A percentile compares a stretch with the other conserved stretches of the same genome.
Evolutionary conservation across 2,888 invertebrate genomes (phyloP).

Genomic region (Polymixis lichenea): DNA sequence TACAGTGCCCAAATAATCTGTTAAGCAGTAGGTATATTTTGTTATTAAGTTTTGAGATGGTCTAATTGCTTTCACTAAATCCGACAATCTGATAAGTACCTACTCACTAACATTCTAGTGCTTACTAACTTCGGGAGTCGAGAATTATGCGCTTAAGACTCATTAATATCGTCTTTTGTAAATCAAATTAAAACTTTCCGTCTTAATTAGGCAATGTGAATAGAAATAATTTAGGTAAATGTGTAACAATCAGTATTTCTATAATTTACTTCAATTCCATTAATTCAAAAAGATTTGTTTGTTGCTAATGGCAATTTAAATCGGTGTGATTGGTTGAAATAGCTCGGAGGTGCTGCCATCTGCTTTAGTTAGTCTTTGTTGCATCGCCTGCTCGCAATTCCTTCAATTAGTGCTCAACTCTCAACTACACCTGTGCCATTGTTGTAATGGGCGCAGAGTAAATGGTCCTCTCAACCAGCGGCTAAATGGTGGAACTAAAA

Average conservation of each 20-base stretch:
- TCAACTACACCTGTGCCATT: slow-evolving; percentile 37
- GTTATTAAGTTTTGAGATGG: too few species aligned
- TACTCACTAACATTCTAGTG: too few species aligned
- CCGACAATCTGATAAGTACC: too few species aligned
- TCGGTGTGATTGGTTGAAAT: slow-evolving; percentile 1
- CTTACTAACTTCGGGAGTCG: too few species aligned
- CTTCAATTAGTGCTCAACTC: slow-evolving; percentile 68
- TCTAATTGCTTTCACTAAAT: too few species aligned
- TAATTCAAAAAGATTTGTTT: neutral
- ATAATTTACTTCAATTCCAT: neutral
- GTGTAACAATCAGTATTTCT: neutral
- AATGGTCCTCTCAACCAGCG: slow-evolving; percentile 18
- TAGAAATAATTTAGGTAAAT: too few species aligned
- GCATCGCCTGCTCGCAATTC: slow-evolving; percentile 60
- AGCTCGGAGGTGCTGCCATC: slow-evolving; percentile 22
- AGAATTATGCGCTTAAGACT: too few species aligned
- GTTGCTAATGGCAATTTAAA: neutral
- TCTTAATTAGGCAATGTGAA: too few species aligned
- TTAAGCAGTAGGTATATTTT: too few species aligned
- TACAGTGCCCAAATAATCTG: too few species aligned
- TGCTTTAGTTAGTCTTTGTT: slow-evolving; percentile 49
- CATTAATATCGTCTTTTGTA: too few species aligned
- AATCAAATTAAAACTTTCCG: too few species aligned
- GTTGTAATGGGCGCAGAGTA: slow-evolving; percentile 16
- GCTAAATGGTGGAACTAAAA: slow-evolving; percentile 22